Base-by-base conservation (phyloP, 2,797 vertebrate species). In the Enteromius paludinosus region DNA sequence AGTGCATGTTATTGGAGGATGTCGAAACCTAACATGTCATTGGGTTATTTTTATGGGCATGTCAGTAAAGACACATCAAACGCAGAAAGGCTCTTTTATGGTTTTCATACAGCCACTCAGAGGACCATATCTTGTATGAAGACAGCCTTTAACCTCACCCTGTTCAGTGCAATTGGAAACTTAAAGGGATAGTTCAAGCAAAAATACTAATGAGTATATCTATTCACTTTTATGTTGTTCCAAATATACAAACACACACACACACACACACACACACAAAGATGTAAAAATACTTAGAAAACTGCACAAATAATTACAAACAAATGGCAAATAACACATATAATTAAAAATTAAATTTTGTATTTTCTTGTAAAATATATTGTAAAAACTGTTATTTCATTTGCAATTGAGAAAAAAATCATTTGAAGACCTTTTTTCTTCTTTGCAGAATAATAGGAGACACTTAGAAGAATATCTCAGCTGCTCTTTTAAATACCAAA, bases 21-120 rank as follows among this genome's bases (percentile, higher is more conserved):
- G 90, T 87, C 81, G 83, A 81, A 84, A 73, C 86, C 86, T 88
- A 90, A 90, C 90, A 89, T 78, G 88, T 90, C 84, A 84, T 28
- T 80, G 43, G 30, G 66, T 69, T 86, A 85, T 84, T 90, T 90
- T 91, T 90, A 90, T 85, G 78, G 86, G 62, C 82, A 77, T 84
- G 87, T 85, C 66, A 77, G 83, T 14, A 5, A 77, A 84, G 85
- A 89, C 88, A 65, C 12, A 81, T 82, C 64, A 47, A 81, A 17
- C 56, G 18, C 69, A 81, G 28, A 75, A 84, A 83, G 68, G 72
- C 47, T 87, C 82, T 43, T 86, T 89, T 89, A 91, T 81, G 87
- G 89, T 88, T 88, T 84, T 89, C 85, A 91, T 89, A 78, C n/a
- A n/a, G 69, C 28, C 81, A 52, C 54, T 86, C 70, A 45, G 33